Conservation (phyloP, 2,888 invertebrate genomes). For the Amblyjoppa proteus region DNA sequence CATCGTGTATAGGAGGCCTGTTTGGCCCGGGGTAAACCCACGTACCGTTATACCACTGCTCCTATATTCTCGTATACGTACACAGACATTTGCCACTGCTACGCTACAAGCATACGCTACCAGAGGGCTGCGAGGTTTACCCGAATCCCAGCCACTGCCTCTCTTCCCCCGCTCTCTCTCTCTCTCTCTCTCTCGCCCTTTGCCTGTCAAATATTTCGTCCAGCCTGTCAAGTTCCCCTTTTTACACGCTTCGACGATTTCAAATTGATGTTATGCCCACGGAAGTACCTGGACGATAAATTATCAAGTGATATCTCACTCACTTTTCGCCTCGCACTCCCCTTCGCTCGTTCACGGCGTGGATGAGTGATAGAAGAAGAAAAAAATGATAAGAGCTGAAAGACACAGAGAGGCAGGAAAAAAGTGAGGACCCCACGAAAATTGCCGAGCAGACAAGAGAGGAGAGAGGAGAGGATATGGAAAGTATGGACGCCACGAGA, state of each 20-base stretch:
- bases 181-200: constrained; percentile 49
- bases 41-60: not conserved
- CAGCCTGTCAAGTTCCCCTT: constrained; percentile 73
- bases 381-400: constrained; percentile 3
- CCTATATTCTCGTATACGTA: not conserved
- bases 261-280: constrained; percentile 75
- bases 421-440: not conserved
- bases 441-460: constrained; percentile 7
- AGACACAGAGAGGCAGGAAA: constrained; percentile 13
- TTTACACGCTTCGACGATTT: constrained; percentile 69
- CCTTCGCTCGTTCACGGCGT: constrained; percentile 35
- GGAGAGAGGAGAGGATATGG: constrained; percentile 22
- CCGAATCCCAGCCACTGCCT: constrained; percentile 47
- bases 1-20: constrained; percentile 47
- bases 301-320: constrained; percentile 72
- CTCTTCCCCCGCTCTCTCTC: constrained; percentile 31
- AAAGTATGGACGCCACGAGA: constrained; percentile 75
- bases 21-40: constrained; percentile 30
- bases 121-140: not conserved
- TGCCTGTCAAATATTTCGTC: constrained; percentile 77
- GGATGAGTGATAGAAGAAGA: constrained; percentile 18
- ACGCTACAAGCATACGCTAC: constrained; percentile 14
- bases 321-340: constrained; percentile 19
- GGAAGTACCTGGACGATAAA: constrained; percentile 72
- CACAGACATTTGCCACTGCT: constrained; percentile 30